Percentiles rank a stretch among this genome's conserved stretches.
Evolutionary conservation across 1,140 invertebrate genomes (phyloP).

Genomic region (Brachionus koreanus): DNA sequence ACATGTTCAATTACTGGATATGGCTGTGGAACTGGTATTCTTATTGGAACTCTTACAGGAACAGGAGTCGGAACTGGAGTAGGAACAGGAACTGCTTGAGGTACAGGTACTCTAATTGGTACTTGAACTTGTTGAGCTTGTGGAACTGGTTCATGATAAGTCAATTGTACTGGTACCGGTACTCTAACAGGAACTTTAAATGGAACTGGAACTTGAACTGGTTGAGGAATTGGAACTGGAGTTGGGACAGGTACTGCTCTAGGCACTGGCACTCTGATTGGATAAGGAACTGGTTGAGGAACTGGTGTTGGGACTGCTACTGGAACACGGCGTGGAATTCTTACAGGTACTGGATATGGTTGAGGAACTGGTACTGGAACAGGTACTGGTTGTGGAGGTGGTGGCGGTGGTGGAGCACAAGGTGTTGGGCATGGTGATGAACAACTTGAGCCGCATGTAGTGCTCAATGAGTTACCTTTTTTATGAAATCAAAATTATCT

Average conservation of each 20-base stretch:
- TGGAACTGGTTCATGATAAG: background rate
- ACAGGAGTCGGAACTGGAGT: background rate
- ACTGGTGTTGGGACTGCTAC: background rate
- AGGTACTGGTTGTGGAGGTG: background rate
- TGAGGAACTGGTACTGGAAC: constrained; percentile 7
- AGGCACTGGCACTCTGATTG: background rate
- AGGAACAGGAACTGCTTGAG: constrained; percentile 2
- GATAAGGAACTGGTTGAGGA: background rate
- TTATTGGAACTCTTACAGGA: background rate
- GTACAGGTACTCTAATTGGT: constrained; percentile 20
- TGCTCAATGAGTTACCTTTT: background rate
- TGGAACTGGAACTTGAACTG: background rate
- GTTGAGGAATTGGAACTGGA: constrained; percentile 13
- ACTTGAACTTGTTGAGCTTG: constrained; percentile 13
- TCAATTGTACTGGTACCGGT: background rate
- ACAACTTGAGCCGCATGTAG: background rate
- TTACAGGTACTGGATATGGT: background rate
- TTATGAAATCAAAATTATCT: background rate
- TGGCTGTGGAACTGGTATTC: background rate
- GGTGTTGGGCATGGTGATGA: background rate
- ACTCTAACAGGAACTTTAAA: background rate
- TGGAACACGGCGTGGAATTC: background rate
- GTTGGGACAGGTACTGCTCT: background rate
- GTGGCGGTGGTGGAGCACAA: background rate
- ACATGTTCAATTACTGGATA: background rate